Evolutionary conservation across 2,113 vertebrate species (phyloP), one percentile per base, ranked within the genome.

Genomic region (Apus apus): DNA sequence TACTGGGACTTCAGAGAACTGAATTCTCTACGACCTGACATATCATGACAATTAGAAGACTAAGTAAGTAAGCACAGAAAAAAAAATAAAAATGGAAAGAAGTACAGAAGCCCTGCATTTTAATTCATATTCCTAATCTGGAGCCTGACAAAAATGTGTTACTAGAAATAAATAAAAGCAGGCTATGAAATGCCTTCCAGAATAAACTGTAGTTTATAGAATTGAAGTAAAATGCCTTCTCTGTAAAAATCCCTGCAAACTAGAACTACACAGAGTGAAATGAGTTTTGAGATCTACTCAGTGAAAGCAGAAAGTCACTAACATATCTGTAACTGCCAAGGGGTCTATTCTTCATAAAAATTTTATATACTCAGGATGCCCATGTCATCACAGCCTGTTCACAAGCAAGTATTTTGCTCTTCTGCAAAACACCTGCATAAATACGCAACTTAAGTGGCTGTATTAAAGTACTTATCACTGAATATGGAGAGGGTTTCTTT

Each of bases 401-500:
- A 93, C 45, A 88, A 83, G 83, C 68, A 91, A 95, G 90, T 90
- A 74, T 77, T 90, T 68, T 74, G 71, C 85, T 96, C 93, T 95
- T 98, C 95, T 97, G 91, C 95, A 93, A 97, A 98, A 96, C 93
- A 97, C 95, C 92, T 95, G 79, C 97, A 93, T 96, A 96, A 97
- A 94, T 93, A 93, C 80, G 85, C 62, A 89, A 68, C 80, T 58
- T 89, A 94, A 97, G 94, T 96, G 96, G 91, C 65, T 97, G 58
- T 96, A 96, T 97, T 97, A 95, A 97, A 96, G 94, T 97, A 94
- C 96, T 96, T 95, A 96, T 97, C 95, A 97, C 85, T 73, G 94
- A 97, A 96, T 93, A 96, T 97, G 94, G 71, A 97, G 93, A 95
- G 92, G 87, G 71, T 46, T 97, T 94, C 90, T 96, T 97, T 97